Base-by-base conservation (phyloP, 2,113 vertebrate species). In the Neomonachus schauinslandi region DNA sequence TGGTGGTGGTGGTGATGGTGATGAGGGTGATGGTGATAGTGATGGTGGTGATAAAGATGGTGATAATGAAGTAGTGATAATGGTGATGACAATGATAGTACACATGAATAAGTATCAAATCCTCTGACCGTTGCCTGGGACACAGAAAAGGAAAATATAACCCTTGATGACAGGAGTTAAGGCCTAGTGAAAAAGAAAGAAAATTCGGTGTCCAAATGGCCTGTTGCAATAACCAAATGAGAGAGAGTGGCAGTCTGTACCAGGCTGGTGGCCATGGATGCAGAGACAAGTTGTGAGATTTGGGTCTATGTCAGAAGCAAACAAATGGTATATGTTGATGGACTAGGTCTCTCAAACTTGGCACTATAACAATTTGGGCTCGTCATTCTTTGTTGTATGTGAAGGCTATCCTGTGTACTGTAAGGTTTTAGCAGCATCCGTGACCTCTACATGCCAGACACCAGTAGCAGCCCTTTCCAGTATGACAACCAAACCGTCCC, bases 11-110 rank as follows among this genome's bases (percentile, higher is more conserved):
- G 33, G 0, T 39, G 1, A 7, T 31, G 31, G 0, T 59, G 28
- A 0, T 61, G 55, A 0, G 74, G 19, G 10, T 42, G 26, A 0
- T 5, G 18, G 1, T 15, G 59, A 0, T 49, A 39, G 0, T 74
- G 67, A 0, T 49, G 61, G 10, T 85, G 6, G 0, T 85, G 82
- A 1, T 26, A n/a, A n/a, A n/a, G 8, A 0, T 86, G 18, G 0
- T 55, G 31, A 1, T 24, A 4, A 0, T 81, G 31, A 0, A n/a
- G n/a, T 3, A 33, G 1, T 63, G n/a, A 0, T 53, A 13, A 1
- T 33, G 28, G 0, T 28, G 42, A 46, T 51, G 6, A 31, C 5
- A 14, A 46, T 59, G 19, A 39, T 67, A n/a, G 4, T 16, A 33
- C 11, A 36, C 21, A 28, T 4, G 10, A 83, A 63, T 28, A 51